phyloP scores from a whole-genome alignment of 2,797 vertebrate genomes.

The Artibeus lituratus region DNA sequence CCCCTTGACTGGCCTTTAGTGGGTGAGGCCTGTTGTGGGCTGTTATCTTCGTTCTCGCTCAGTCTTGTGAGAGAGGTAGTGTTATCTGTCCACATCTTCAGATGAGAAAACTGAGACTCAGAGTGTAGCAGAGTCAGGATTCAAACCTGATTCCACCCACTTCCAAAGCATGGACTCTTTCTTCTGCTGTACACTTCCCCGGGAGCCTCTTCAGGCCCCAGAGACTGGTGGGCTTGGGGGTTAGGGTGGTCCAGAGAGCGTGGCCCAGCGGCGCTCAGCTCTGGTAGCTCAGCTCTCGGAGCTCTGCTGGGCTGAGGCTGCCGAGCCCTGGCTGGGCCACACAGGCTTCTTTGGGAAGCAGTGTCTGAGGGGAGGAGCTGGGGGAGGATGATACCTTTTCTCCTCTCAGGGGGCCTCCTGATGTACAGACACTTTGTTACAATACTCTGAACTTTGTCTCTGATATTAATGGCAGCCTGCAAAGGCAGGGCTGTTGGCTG shows the following conservation, averaged over 20 bases:
- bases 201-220: background rate
- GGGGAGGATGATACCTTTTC: background rate
- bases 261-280: background rate
- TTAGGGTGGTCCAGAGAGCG: no score
- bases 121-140: background rate
- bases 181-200: background rate
- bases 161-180: background rate
- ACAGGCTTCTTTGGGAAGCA: background rate
- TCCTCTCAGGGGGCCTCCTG: background rate
- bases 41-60: background rate
- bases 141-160: no score
- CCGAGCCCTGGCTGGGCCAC: background rate
- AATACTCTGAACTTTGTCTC: background rate
- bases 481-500: background rate
- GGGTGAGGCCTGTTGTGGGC: background rate
- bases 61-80: background rate
- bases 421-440: background rate
- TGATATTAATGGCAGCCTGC: background rate
- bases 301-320: background rate
- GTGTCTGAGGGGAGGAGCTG: background rate
- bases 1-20: background rate
- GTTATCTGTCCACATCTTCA: background rate
- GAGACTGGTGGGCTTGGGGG: background rate
- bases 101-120: background rate
- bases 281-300: background rate